Conservation (phyloP, 2,797 vertebrate species). For the Muraenolepis orangiensis region DNA sequence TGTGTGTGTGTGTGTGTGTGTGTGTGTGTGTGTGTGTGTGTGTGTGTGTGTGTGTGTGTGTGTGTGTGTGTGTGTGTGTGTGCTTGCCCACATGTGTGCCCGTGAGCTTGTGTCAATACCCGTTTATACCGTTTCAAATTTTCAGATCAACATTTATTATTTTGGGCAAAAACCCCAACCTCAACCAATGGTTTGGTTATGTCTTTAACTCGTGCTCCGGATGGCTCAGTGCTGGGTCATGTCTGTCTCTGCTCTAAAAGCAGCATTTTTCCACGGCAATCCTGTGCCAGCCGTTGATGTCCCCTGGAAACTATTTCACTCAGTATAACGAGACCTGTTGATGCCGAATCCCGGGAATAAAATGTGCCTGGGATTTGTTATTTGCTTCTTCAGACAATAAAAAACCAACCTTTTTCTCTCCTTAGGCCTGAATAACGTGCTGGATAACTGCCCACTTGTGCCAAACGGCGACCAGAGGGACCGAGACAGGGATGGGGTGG, state of each 20-base stretch:
- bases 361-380: slow-evolving; percentile 14
- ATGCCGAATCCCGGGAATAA: slow-evolving; percentile 7
- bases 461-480: slow-evolving; percentile 87
- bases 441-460: slow-evolving; percentile 91
- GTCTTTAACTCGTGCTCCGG: slow-evolving; percentile 63
- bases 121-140: slow-evolving; percentile 7
- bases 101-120: background rate
- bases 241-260: slow-evolving; percentile 62
- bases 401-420: slow-evolving; percentile 15
- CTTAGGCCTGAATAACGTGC: slow-evolving; percentile 87
- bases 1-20: background rate
- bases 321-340: slow-evolving; percentile 59
- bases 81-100: background rate
- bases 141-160: slow-evolving; percentile 35
- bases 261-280: slow-evolving; percentile 62
- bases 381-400: slow-evolving; percentile 6
- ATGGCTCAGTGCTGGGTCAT: slow-evolving; percentile 66
- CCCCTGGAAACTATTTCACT: slow-evolving; percentile 74
- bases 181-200: slow-evolving; percentile 60
- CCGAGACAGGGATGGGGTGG: slow-evolving; percentile 88
- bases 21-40: no score
- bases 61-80: background rate
- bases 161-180: slow-evolving; percentile 41
- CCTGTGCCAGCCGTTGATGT: slow-evolving; percentile 57
- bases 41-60: background rate